Evolutionary conservation across 2,888 invertebrate species (phyloP).

Genomic region (Argyresthia goedartella): DNA sequence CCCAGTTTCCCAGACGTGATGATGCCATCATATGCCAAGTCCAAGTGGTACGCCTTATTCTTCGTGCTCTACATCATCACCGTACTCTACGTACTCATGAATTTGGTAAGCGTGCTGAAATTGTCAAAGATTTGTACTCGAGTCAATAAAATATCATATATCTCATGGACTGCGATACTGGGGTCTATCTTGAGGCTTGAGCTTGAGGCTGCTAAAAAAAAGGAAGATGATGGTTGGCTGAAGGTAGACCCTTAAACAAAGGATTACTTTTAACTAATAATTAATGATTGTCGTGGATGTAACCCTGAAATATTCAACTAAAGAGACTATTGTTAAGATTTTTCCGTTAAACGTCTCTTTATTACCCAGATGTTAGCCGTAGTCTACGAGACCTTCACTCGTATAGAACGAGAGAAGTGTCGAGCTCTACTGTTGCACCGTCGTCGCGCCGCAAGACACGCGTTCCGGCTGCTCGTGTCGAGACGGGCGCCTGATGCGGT

Average conservation of each 20-base stretch:
- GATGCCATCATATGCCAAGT: slow-evolving; percentile 89
- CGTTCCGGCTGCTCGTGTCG: slow-evolving; percentile 85
- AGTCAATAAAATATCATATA: too few species aligned
- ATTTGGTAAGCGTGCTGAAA: slow-evolving; percentile 73
- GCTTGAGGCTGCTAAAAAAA: too few species aligned
- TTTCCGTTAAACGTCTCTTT: too few species aligned
- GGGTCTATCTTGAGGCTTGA: too few species aligned
- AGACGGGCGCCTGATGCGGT: slow-evolving; percentile 78
- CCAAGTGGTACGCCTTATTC: slow-evolving; percentile 87
- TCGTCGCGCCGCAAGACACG: slow-evolving; percentile 83
- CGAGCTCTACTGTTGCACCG: slow-evolving; percentile 85
- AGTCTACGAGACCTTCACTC: slow-evolving; percentile 90
- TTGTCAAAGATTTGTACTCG: too few species aligned
- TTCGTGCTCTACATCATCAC: slow-evolving; percentile 89
- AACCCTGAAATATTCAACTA: too few species aligned
- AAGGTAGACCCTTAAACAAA: too few species aligned
- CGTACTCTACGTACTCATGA: slow-evolving; percentile 89
- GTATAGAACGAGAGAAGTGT: slow-evolving; percentile 88
- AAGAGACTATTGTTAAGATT: too few species aligned
- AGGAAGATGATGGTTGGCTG: too few species aligned
- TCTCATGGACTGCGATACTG: too few species aligned
- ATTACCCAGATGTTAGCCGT: slow-evolving; percentile 84
- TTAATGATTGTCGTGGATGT: too few species aligned
- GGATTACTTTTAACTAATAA: too few species aligned
- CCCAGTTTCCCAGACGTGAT: slow-evolving; percentile 91